These are phyloP conservation scores for Cotesia glomerata DNA, from an alignment of 1,140 invertebrate genomes.

Conservation along the genomic window DNA sequence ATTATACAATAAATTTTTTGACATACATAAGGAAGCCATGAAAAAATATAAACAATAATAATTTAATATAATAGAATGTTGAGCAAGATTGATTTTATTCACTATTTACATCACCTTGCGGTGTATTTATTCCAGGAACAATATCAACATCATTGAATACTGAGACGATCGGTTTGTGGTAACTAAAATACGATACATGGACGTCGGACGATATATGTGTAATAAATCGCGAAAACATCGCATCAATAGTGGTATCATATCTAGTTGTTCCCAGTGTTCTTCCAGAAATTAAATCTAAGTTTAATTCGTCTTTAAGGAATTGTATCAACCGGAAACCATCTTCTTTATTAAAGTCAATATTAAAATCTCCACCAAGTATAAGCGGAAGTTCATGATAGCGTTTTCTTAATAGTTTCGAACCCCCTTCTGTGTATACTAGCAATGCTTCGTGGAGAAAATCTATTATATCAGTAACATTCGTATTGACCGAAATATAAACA, in stretches of 20 bases:
- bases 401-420: no score
- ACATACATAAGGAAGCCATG: no score
- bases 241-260: conserved; percentile 10
- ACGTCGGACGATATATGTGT: not conserved
- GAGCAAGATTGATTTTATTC: no score
- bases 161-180: no score
- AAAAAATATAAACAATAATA: no score
- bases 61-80: no score
- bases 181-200: not conserved
- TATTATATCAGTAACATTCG: conserved; percentile 1
- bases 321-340: not conserved
- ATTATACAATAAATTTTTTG: no score
- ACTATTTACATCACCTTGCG: no score
- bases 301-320: not conserved
- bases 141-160: no score
- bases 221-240: not conserved
- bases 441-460: conserved; percentile 1
- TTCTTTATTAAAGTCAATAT: not conserved
- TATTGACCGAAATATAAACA: not conserved
- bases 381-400: not conserved
- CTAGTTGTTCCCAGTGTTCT: not conserved
- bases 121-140: no score
- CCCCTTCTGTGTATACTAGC: not conserved
- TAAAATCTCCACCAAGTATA: not conserved
- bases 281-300: not conserved